Conservation (phyloP, 2,797 vertebrate genomes). For the Paguma larvata region DNA sequence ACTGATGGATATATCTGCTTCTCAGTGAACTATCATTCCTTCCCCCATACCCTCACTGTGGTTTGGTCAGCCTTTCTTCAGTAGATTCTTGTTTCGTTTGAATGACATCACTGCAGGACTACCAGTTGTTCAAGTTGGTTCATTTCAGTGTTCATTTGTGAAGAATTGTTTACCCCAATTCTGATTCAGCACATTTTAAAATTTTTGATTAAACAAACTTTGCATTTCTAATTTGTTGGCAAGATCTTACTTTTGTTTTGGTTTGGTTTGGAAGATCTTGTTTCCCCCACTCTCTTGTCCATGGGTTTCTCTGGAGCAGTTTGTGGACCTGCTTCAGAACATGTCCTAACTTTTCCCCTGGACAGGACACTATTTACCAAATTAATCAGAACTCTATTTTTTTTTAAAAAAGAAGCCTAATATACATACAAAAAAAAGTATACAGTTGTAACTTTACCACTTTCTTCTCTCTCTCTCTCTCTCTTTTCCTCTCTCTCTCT, state of each 20-base stretch:
- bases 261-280: not conserved
- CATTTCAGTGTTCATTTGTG: not conserved
- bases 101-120: not conserved
- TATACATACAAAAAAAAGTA: not conserved
- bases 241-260: not conserved
- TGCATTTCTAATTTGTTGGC: not conserved
- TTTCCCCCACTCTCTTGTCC: not conserved
- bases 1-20: not conserved
- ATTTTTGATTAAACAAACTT: not conserved
- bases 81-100: not conserved
- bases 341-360: not conserved
- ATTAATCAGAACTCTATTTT: not conserved
- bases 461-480: not conserved
- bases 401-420: not conserved
- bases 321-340: not conserved
- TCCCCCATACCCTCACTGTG: not conserved
- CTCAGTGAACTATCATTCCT: not conserved
- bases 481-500: not conserved
- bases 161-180: not conserved
- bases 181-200: constrained; percentile 26
- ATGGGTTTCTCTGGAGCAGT: not conserved
- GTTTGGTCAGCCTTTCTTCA: not conserved
- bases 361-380: not conserved
- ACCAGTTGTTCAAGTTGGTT: constrained; percentile 38
- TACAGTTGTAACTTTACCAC: not conserved